Percentiles rank a stretch among this genome's conserved stretches.
Conservation (phyloP, 1,140 invertebrate species). For the Habropoda laboriosa region DNA sequence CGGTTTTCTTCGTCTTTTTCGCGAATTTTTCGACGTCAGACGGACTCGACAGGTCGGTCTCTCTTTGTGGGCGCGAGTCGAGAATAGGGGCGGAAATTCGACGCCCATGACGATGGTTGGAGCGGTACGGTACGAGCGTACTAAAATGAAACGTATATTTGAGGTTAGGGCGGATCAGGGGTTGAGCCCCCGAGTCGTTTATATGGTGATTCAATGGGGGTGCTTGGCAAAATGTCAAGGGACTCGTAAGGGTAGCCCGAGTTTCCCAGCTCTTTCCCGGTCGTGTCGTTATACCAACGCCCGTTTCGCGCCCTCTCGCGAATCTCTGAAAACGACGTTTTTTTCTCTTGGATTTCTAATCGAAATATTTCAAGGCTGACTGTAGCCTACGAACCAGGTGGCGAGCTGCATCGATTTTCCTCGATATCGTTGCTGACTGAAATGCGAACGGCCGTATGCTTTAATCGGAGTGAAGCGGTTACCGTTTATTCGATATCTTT, state of each 20-base stretch:
- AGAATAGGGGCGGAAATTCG: constrained; percentile 28
- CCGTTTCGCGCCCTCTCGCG: constrained; percentile 20
- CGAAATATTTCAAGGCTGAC: neutral
- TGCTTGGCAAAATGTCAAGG: constrained; percentile 77
- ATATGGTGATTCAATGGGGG: constrained; percentile 76
- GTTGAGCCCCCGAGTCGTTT: constrained; percentile 72
- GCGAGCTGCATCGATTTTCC: neutral
- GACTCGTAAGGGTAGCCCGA: constrained; percentile 70
- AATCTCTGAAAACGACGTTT: neutral
- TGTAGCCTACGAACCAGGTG: neutral
- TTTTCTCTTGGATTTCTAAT: neutral
- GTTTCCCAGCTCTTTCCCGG: constrained; percentile 33
- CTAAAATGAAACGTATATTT: constrained; percentile 77
- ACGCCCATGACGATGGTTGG: constrained; percentile 60
- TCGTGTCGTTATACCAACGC: constrained; percentile 34
- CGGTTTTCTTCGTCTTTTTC: too few relatives aligned
- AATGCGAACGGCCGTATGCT: neutral
- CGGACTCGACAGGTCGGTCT: too few relatives aligned
- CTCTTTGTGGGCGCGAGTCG: neutral
- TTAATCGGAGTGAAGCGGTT: constrained; percentile 1
- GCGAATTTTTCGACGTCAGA: neutral
- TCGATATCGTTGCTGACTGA: neutral
- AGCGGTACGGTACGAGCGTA: constrained; percentile 50
- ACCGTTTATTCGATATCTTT: constrained; percentile 29
- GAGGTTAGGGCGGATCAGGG: constrained; percentile 74